Evolutionary conservation across 2,888 invertebrate species (phyloP).

Genomic region (Athetis lepigone): DNA sequence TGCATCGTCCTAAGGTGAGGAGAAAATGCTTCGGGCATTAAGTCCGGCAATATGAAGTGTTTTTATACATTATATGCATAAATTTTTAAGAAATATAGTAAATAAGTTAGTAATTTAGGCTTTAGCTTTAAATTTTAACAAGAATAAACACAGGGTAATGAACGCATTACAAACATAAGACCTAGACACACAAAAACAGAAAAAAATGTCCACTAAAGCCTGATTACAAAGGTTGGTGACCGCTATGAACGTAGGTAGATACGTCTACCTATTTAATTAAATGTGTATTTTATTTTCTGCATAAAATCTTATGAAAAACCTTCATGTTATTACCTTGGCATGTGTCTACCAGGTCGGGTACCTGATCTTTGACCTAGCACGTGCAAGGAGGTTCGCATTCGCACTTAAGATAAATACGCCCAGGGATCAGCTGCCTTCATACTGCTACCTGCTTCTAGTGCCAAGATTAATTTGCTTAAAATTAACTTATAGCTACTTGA

Average conservation of each 20-base stretch:
- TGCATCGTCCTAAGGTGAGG: too few relatives aligned
- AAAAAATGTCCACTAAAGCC: slow-evolving; percentile 2
- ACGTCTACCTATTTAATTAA: slow-evolving; percentile 5
- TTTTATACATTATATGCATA: too few relatives aligned
- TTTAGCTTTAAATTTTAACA: too few relatives aligned
- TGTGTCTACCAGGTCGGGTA: slow-evolving; percentile 4
- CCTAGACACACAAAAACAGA: neutral
- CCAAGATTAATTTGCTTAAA: slow-evolving; percentile 33
- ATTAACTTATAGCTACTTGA: slow-evolving; percentile 12
- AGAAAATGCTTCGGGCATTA: too few relatives aligned
- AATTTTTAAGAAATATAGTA: too few relatives aligned
- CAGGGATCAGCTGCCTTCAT: slow-evolving; percentile 19
- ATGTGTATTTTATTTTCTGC: neutral
- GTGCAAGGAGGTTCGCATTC: slow-evolving; percentile 32
- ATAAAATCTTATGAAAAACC: slow-evolving; percentile 2
- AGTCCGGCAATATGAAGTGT: too few relatives aligned
- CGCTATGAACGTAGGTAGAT: neutral
- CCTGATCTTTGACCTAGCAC: slow-evolving; percentile 45
- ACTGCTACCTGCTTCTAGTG: slow-evolving; percentile 11
- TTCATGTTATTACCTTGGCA: slow-evolving; percentile 21
- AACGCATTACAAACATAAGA: too few relatives aligned
- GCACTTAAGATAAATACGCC: slow-evolving; percentile 21
- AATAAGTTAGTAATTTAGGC: too few relatives aligned
- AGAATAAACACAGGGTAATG: too few relatives aligned
- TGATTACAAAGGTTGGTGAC: slow-evolving; percentile 3